Percentiles rank a stretch among this genome's conserved stretches.
Conservation (phyloP, 2,888 invertebrate species). For the Gryllus longicercus region DNA sequence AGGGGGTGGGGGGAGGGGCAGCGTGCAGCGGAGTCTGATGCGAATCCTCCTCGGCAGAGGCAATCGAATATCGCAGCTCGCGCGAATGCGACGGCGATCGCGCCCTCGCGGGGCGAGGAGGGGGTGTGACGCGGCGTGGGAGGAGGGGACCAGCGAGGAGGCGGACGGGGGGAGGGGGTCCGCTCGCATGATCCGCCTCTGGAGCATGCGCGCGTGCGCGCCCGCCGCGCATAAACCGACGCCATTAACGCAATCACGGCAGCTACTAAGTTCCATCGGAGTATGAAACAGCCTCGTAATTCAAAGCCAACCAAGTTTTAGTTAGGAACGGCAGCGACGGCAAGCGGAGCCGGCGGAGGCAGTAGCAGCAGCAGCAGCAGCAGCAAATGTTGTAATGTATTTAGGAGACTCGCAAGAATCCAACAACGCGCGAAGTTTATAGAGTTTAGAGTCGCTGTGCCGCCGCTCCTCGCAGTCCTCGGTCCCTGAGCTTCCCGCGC, state of each 20-base stretch:
- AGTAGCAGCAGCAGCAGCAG: background rate
- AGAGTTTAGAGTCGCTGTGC: background rate
- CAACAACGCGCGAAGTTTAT: slow-evolving; percentile 10
- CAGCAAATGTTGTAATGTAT: slow-evolving; percentile 17
- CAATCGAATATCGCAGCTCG: too few relatives aligned
- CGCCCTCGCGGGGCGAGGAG: too few relatives aligned
- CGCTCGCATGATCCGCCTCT: background rate
- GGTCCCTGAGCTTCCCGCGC: background rate
- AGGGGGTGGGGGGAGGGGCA: too few relatives aligned
- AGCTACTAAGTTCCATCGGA: slow-evolving; percentile 11
- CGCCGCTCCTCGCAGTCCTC: background rate
- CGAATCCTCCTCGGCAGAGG: too few relatives aligned
- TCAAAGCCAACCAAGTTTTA: slow-evolving; percentile 10
- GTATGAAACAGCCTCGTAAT: slow-evolving; percentile 17
- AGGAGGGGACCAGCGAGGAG: background rate
- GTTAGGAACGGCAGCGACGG: background rate
- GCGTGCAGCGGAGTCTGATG: too few relatives aligned
- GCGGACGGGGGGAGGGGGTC: background rate
- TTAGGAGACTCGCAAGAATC: slow-evolving; percentile 8
- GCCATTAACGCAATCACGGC: slow-evolving; percentile 10
- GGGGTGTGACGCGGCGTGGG: background rate
- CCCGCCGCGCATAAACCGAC: background rate
- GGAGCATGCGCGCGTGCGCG: slow-evolving; percentile 6
- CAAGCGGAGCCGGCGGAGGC: background rate
- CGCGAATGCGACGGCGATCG: too few relatives aligned